Evolutionary conservation across 2,113 vertebrate species (phyloP).

Genomic region (Campylorhamphus procurvoides): DNA sequence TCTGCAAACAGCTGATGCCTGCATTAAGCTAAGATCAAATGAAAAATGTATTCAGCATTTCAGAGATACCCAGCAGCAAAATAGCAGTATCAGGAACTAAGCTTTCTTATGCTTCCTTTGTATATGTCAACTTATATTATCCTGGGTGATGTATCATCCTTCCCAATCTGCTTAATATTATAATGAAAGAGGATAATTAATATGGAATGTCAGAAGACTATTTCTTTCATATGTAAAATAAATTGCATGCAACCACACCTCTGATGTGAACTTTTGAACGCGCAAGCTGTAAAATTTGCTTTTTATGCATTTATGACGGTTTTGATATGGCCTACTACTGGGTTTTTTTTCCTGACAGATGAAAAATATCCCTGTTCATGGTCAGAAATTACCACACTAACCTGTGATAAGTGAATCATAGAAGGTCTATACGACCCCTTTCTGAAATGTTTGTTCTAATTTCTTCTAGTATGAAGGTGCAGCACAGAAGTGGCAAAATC

Average conservation of each 20-base stretch:
- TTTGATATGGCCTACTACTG: not conserved
- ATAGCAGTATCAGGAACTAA: conserved; percentile 49
- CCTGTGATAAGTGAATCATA: conserved; percentile 6
- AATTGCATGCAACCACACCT: conserved; percentile 30
- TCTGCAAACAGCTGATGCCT: conserved; percentile 72
- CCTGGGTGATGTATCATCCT: conserved; percentile 13
- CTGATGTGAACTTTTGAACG: conserved; percentile 56
- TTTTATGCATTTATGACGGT: not conserved
- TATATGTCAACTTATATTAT: conserved; percentile 63
- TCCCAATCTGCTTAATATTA: conserved; percentile 42
- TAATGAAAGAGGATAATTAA: conserved; percentile 42
- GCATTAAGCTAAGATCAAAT: conserved; percentile 74
- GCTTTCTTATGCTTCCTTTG: conserved; percentile 58
- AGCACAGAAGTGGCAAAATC: not conserved
- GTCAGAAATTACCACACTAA: not conserved
- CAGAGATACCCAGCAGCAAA: conserved; percentile 66
- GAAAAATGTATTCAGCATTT: conserved; percentile 75
- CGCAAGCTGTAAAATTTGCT: not conserved
- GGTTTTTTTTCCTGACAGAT: not conserved
- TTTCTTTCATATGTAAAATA: conserved; percentile 32
- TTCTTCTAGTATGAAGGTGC: not conserved
- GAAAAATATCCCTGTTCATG: conserved; percentile 19
- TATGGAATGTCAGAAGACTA: not conserved
- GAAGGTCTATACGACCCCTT: not conserved
- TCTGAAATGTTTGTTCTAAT: conserved; percentile 30